phyloP scores from a whole-genome alignment of 2,888 invertebrate species.

The Agriopis leucophaearia region DNA sequence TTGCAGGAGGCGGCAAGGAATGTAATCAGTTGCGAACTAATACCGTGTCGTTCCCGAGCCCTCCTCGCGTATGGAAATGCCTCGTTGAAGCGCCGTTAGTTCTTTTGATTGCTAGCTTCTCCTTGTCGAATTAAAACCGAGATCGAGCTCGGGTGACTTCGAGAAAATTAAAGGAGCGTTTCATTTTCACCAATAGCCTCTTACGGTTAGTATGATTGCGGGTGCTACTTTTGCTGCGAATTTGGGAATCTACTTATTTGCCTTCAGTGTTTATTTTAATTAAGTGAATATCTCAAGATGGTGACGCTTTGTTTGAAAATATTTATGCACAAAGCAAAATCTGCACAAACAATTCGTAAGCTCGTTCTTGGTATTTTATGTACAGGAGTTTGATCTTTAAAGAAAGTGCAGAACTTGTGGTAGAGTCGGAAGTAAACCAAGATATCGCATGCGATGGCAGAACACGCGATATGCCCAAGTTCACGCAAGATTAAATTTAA shows the following conservation, averaged over 20 bases:
- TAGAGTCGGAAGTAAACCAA: conserved; percentile 54
- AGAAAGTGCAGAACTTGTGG: conserved; percentile 67
- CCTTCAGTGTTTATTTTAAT: conserved; percentile 71
- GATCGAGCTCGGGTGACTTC: conserved; percentile 77
- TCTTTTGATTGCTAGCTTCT: conserved; percentile 83
- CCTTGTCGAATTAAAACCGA: conserved; percentile 82
- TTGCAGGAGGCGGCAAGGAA: conserved; percentile 77
- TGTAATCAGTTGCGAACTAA: conserved; percentile 86
- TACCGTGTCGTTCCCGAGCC: conserved; percentile 78
- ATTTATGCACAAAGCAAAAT: conserved; percentile 21
- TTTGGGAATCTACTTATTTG: conserved; percentile 67
- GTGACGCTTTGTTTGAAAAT: conserved; percentile 10
- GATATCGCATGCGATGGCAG: conserved; percentile 53
- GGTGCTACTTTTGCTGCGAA: conserved; percentile 61
- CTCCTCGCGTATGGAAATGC: conserved; percentile 84
- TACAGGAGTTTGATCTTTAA: conserved; percentile 53
- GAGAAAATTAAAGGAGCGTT: conserved; percentile 81
- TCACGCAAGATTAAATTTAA: conserved; percentile 59
- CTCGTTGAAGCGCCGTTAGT: conserved; percentile 81
- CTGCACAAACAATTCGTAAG: background rate
- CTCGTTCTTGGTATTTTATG: background rate
- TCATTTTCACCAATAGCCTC: conserved; percentile 76
- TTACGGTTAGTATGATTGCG: conserved; percentile 79
- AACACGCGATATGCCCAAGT: conserved; percentile 58
- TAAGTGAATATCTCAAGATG: conserved; percentile 56